Evolutionary conservation across 35 echinoderm and acorn worm species (phyloP), one percentile per base, ranked within the genome.

Genomic region (Patiria miniata): DNA sequence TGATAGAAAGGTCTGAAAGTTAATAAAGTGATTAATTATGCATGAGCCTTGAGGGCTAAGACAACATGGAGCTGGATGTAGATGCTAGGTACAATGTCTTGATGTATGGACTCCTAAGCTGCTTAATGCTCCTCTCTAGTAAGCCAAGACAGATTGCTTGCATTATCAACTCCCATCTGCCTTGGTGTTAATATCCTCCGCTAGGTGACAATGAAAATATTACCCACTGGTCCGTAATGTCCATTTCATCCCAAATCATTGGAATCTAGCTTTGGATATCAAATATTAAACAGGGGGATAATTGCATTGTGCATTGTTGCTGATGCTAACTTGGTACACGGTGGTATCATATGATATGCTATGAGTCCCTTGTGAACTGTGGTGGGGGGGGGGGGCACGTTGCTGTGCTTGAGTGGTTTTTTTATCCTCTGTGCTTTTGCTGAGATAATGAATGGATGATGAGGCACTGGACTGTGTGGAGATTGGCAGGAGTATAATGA

Each of bases 301-400:
- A 73, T 73, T 73, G 65, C 65, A 73, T 73, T 73, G 65, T 73
- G 65, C 65, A 34, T 34, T 73, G 65, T 73, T 73, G 26, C 65
- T 73, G 65, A 26, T 73, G 29, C 26, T 28, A 73, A 73, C 34
- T 73, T 73, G 65, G 34, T 26, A 73, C 14, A 14, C 14, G 23
- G 26, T 32, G 65, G 65, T 73, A 73, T 73, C 34, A 73, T 22
- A 73, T 73, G 26, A 23, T 23, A 34, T 7, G 12, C 4, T 12
- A 6, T 47, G 42, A 12, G 19, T 73, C 65, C 65, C 65, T 73
- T 4, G 65, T 34, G 34, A 14, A 34, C 65, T 34, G 23, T 10
- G 42, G 42, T 4, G 12, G 4, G 42, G 42, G 4, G 4, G 42
- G 42, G 12, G 12, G 42, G 4, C 42, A 47, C 2, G 1, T 8